A percentile compares a stretch with the other conserved stretches of the same genome.
Conservation (phyloP, 2,113 vertebrate species). For the Pangasianodon hypophthalmus region DNA sequence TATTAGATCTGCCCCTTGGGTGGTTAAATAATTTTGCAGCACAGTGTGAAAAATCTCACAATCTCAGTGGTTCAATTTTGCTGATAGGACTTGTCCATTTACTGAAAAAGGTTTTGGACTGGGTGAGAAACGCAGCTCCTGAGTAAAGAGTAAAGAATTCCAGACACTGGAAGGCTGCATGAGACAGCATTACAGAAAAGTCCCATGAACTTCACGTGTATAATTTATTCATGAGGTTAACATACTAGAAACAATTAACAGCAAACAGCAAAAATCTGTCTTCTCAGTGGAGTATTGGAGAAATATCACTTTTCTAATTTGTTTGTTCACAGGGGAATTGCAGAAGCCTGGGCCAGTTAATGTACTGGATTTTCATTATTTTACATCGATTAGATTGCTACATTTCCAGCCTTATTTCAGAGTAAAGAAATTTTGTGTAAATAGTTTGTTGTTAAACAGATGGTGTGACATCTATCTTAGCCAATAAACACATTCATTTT, state of each 20-base stretch:
- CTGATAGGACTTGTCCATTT: background rate
- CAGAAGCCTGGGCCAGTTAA: background rate
- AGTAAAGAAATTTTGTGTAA: background rate
- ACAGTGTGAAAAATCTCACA: background rate
- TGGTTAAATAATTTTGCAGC: background rate
- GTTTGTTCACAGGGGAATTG: background rate
- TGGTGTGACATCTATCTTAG: background rate
- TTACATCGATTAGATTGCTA: background rate
- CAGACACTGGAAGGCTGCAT: background rate
- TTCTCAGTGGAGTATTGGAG: background rate
- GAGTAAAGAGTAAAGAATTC: no score
- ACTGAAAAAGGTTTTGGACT: background rate
- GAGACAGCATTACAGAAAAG: background rate
- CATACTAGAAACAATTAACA: background rate
- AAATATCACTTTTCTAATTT: background rate
- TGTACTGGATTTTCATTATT: background rate
- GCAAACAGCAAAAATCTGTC: background rate
- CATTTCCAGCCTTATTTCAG: background rate
- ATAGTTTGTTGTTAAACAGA: background rate
- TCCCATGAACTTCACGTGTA: background rate
- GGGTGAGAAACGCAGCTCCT: background rate
- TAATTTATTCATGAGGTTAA: background rate
- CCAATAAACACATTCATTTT: background rate
- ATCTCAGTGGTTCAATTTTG: background rate
- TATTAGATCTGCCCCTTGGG: background rate